Evolutionary conservation across 2,797 vertebrate genomes (phyloP).

Genomic region (Anguilla pacifica): DNA sequence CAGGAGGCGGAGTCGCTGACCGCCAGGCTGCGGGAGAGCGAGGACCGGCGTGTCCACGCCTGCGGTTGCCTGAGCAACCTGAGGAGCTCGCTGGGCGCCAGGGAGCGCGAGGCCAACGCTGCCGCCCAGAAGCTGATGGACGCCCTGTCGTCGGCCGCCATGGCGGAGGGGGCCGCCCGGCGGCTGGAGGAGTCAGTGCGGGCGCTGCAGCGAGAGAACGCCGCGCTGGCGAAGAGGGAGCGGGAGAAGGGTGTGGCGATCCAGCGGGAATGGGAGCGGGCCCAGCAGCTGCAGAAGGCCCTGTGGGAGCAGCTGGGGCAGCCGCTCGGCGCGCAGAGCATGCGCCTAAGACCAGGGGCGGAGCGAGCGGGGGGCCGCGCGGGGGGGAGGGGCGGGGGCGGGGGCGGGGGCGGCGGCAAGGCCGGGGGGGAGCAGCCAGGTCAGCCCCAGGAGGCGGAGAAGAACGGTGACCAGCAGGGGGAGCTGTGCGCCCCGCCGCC

Average conservation of each 20-base stretch:
- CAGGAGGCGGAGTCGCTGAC: background rate
- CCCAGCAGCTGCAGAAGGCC: background rate
- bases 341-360: background rate
- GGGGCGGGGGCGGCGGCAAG: background rate
- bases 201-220: background rate
- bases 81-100: too few relatives aligned
- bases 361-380: background rate
- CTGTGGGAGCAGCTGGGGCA: background rate
- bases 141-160: background rate
- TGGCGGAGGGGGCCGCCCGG: background rate
- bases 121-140: background rate
- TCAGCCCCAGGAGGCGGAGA: background rate
- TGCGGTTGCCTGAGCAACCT: background rate
- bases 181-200: background rate
- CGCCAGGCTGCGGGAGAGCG: background rate
- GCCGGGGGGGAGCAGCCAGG: too few relatives aligned
- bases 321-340: too few relatives aligned
- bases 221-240: background rate
- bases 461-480: background rate
- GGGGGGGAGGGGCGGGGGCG: background rate
- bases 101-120: too few relatives aligned
- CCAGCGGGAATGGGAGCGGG: background rate
- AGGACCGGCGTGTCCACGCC: background rate
- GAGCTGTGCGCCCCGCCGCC: background rate
- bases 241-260: background rate